A percentile compares a stretch with the other conserved stretches of the same genome.
These are phyloP conservation scores for Apaloderma vittatum DNA, from an alignment of 2,113 vertebrate species.

Conservation along the genomic window DNA sequence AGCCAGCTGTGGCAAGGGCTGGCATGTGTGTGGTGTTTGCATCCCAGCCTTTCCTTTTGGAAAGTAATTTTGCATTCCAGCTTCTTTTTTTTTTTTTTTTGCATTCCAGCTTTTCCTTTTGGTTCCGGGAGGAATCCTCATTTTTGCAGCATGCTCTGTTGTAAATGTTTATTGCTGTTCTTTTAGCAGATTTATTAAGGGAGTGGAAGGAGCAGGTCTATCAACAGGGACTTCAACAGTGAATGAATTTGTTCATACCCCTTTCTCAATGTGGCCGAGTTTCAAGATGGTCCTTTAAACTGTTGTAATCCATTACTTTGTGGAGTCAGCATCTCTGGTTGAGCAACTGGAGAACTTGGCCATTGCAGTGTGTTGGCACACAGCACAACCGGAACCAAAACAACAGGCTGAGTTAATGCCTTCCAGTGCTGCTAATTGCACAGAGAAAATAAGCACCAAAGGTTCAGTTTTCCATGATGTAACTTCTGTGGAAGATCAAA, in stretches of 20 bases:
- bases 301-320: neutral
- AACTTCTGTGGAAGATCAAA: neutral
- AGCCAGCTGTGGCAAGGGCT: neutral
- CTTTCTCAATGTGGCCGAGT: neutral
- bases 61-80: too few relatives aligned
- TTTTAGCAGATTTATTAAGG: neutral
- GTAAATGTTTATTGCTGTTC: neutral
- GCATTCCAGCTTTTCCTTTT: neutral
- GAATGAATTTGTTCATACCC: neutral
- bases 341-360: neutral
- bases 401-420: neutral
- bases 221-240: neutral
- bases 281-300: neutral
- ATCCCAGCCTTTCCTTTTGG: neutral
- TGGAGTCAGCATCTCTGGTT: neutral
- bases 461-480: neutral
- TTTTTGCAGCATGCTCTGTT: neutral
- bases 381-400: neutral
- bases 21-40: accelerated
- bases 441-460: neutral
- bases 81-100: too few relatives aligned
- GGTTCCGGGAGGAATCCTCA: neutral
- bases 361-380: neutral
- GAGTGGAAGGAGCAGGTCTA: neutral
- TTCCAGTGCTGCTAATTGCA: neutral